Conservation (phyloP, 2,888 invertebrate genomes). For the Incurvaria masculella region DNA sequence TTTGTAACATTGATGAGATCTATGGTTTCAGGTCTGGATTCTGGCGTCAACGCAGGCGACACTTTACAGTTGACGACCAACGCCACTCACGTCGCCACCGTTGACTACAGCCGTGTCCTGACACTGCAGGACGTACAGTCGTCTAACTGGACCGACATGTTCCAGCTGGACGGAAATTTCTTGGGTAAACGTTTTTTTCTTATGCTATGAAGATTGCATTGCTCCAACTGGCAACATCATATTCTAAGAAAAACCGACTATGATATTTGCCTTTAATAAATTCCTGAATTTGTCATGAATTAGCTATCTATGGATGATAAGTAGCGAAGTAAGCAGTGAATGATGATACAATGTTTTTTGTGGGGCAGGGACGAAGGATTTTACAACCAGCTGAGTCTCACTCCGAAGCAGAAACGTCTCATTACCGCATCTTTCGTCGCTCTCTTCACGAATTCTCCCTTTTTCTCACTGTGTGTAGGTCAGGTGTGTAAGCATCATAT, state of each 20-base stretch:
- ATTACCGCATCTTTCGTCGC: too few species aligned
- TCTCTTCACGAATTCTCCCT: too few species aligned
- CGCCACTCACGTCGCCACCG: slow-evolving; percentile 19
- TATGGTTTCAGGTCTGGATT: neutral
- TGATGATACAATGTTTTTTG: too few species aligned
- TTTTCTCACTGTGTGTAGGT: too few species aligned
- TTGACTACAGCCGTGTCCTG: slow-evolving; percentile 23
- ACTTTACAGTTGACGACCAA: slow-evolving; percentile 13
- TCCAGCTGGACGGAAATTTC: slow-evolving; percentile 45
- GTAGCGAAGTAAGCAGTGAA: too few species aligned
- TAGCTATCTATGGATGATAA: too few species aligned
- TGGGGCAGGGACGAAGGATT: too few species aligned
- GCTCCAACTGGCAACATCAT: neutral
- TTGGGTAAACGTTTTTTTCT: slow-evolving; percentile 32
- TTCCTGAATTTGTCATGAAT: too few species aligned
- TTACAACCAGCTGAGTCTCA: too few species aligned
- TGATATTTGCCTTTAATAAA: slow-evolving; percentile 5
- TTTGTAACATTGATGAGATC: too few species aligned
- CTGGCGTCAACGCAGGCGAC: slow-evolving; percentile 5
- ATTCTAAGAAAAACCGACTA: neutral
- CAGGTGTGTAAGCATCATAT: too few species aligned
- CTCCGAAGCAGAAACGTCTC: too few species aligned
- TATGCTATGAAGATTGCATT: neutral
- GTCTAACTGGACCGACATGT: slow-evolving; percentile 24
- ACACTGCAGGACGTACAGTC: slow-evolving; percentile 22